Percentiles rank a stretch among this genome's conserved stretches.
phyloP scores from a whole-genome alignment of 2,888 invertebrate genomes.

The Caenorhabditis doughertyi region DNA sequence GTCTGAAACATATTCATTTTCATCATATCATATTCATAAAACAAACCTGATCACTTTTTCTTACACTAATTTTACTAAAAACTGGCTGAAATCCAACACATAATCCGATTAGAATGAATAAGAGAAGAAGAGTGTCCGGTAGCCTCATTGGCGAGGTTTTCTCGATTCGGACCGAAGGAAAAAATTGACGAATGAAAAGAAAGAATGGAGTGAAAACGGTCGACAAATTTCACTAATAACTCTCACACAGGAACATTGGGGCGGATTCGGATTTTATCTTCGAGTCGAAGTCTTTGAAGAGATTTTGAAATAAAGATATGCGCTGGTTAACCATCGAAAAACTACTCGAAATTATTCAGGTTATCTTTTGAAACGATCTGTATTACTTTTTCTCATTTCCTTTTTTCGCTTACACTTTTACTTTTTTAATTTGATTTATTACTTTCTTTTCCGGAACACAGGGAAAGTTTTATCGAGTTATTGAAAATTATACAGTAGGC shows the following conservation, averaged over 20 bases:
- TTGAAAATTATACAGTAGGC: neutral
- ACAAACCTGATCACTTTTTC: slow-evolving; percentile 39
- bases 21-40: no score
- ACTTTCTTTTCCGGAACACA: slow-evolving; percentile 1
- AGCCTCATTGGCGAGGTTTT: slow-evolving; percentile 13
- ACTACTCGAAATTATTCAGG: slow-evolving; percentile 47
- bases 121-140: neutral
- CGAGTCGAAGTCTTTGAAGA: neutral
- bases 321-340: slow-evolving; percentile 14
- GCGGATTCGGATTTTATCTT: slow-evolving; percentile 48
- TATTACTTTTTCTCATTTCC: slow-evolving; percentile 25
- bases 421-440: slow-evolving; percentile 34
- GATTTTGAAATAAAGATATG: slow-evolving; percentile 22
- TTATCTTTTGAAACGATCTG: slow-evolving; percentile 45
- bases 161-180: slow-evolving; percentile 3
- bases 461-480: neutral
- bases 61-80: slow-evolving; percentile 38
- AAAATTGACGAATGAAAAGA: slow-evolving; percentile 28
- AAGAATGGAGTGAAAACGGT: slow-evolving; percentile 47
- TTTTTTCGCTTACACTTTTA: slow-evolving; percentile 25
- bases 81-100: slow-evolving; percentile 29
- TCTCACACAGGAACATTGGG: slow-evolving; percentile 27
- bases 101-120: neutral
- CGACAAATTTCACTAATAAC: slow-evolving; percentile 59
- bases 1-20: slow-evolving; percentile 1